Base-by-base conservation (phyloP, 1,140 invertebrate species). In the Lepidurus couesii region DNA sequence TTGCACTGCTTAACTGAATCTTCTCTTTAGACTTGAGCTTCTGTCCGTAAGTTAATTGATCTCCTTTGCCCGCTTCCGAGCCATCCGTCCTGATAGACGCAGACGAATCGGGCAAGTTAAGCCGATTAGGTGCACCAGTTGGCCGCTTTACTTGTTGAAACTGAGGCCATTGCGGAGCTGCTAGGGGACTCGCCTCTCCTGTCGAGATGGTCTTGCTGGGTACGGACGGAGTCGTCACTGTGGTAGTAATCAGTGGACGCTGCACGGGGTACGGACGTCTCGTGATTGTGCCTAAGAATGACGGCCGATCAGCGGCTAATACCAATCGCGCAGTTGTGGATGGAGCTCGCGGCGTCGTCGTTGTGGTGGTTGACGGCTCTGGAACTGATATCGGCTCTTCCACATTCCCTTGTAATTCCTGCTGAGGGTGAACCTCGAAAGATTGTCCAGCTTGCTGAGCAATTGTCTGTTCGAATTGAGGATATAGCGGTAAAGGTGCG, bases 71-170 rank as follows among this genome's bases (percentile, higher is more conserved):
- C n/a, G 8, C 53, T 9, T 65, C 13, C 16, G 53, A n/a, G 53
- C 53, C 13, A 21, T 65, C 53, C 13, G 2, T 65, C 53, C 53
- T n/a, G 53, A 7, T 8, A 13, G 53, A 16, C 6, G 9, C 8
- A 65, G 53, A 21, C 53, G 53, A n/a, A 13, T 65, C n/a, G 21
- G 53, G 53, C 8, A 65, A 4, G 53, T 65, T 16, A 65, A 65
- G 53, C 53, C 53, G 75, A 42, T 44, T 26, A 77, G 44, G 24
- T 42, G 75, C 44, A 24, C 44, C 44, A 2, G 44, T n/a, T 26
- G 76, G 76, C 65, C 42, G 74, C 34, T 42, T 75, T 75, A 26
- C 74, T 75, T 77, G 76, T 53, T 77, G 76, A 24, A 77, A 77
- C 21, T 77, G 45, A 9, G 76, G 76, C 42, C 76, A 65, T 47